phyloP scores from a whole-genome alignment of 2,113 vertebrate species.

The Spilogale gracilis region DNA sequence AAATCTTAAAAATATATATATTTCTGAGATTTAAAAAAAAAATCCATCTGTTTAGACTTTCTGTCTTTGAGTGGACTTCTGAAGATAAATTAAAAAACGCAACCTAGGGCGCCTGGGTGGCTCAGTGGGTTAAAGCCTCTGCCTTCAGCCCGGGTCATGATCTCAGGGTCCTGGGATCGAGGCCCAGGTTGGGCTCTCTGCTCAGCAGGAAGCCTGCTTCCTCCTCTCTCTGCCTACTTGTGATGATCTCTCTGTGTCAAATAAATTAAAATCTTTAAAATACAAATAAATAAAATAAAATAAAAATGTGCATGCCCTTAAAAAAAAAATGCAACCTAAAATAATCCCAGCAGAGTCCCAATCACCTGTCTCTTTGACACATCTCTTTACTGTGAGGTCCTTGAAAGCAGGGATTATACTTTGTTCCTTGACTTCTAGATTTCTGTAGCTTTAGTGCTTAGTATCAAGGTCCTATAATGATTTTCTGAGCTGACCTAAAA shows the following conservation, averaged over 20 bases:
- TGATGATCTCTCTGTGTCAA: no score
- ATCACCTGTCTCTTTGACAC: background rate
- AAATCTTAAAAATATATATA: no score
- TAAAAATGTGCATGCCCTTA: no score
- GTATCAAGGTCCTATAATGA: background rate
- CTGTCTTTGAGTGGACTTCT: background rate
- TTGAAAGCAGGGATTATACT: background rate
- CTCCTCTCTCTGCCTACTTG: no score
- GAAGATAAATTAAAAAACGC: conserved; percentile 20
- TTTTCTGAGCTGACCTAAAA: conserved; percentile 45
- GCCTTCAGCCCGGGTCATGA: no score
- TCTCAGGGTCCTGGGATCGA: no score
- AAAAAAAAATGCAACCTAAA: conserved; percentile 23
- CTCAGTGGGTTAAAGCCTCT: no score
- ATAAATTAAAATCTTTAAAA: no score
- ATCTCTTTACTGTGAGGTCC: background rate
- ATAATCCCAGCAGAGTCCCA: background rate
- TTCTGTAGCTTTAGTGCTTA: conserved; percentile 16
- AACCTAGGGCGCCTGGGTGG: background rate
- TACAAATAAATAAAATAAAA: no score
- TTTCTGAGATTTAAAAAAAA: background rate
- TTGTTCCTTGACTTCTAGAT: conserved; percentile 21
- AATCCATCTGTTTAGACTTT: background rate
- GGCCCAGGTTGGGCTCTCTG: no score
- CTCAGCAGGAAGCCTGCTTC: no score